A percentile compares a stretch with the other conserved stretches of the same genome.
These are phyloP conservation scores for Deilephila elpenor DNA, from an alignment of 2,888 invertebrate genomes.

Conservation along the genomic window DNA sequence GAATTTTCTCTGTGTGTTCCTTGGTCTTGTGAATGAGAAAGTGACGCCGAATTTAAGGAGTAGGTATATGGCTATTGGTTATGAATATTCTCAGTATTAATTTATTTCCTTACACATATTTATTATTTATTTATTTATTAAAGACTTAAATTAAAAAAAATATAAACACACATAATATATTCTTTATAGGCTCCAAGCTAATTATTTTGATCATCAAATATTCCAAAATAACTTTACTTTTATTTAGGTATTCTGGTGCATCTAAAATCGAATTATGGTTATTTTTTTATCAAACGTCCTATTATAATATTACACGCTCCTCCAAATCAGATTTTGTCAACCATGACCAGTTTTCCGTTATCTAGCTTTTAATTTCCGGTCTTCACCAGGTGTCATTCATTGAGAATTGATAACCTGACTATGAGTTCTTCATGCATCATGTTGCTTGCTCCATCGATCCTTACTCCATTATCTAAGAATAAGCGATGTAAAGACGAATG, in stretches of 20 bases:
- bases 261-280: no score
- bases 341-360: neutral
- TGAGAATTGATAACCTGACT: slow-evolving; percentile 18
- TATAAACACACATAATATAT: no score
- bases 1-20: neutral
- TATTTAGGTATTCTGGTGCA: no score
- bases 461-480: slow-evolving; percentile 16
- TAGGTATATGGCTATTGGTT: neutral
- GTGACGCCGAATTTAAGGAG: neutral
- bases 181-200: no score
- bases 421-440: slow-evolving; percentile 17
- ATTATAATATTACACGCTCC: no score
- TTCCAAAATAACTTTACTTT: no score
- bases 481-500: slow-evolving; percentile 29
- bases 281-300: no score
- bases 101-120: no score
- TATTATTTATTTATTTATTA: no score
- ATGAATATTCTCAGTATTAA: neutral
- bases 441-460: slow-evolving; percentile 25
- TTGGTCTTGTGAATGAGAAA: neutral
- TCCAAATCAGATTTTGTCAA: neutral
- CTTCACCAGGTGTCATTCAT: slow-evolving; percentile 1
- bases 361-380: neutral
- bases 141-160: no score
- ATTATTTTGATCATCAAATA: no score